Evolutionary conservation across 1,140 invertebrate species (phyloP).

Genomic region (Eulimnadia texana): DNA sequence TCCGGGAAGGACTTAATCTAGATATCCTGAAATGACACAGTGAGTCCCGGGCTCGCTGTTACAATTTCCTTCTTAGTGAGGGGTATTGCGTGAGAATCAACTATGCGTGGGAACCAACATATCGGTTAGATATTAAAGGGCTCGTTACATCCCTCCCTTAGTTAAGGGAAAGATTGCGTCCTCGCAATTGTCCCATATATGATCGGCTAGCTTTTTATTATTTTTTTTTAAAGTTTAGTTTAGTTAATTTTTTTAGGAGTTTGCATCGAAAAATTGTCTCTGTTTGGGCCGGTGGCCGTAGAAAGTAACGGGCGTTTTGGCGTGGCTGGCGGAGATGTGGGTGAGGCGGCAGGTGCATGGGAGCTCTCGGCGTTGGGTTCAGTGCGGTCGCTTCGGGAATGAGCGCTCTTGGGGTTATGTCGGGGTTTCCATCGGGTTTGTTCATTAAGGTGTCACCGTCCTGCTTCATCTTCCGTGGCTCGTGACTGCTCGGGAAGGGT

Average conservation of each 20-base stretch:
- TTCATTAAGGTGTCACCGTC: no score
- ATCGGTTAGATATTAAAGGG: neutral
- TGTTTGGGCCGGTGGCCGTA: neutral
- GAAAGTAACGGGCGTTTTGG: neutral
- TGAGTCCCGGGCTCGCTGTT: no score
- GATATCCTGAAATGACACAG: no score
- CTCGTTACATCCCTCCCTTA: neutral
- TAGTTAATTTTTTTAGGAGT: neutral
- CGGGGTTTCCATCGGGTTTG: no score
- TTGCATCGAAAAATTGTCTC: neutral
- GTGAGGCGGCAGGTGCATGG: neutral
- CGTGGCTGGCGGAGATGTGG: neutral
- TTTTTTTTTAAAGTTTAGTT: neutral
- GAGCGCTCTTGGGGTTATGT: neutral
- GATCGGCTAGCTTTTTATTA: neutral
- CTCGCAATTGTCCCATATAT: neutral
- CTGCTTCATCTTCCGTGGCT: no score
- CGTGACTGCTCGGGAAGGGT: no score
- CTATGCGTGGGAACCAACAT: no score
- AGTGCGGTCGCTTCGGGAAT: neutral
- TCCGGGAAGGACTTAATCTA: no score
- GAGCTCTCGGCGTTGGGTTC: neutral
- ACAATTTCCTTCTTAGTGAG: no score
- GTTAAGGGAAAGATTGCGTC: neutral
- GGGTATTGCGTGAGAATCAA: no score